phyloP scores from a whole-genome alignment of 2,113 vertebrate species.

The Oceanodroma tethys region DNA sequence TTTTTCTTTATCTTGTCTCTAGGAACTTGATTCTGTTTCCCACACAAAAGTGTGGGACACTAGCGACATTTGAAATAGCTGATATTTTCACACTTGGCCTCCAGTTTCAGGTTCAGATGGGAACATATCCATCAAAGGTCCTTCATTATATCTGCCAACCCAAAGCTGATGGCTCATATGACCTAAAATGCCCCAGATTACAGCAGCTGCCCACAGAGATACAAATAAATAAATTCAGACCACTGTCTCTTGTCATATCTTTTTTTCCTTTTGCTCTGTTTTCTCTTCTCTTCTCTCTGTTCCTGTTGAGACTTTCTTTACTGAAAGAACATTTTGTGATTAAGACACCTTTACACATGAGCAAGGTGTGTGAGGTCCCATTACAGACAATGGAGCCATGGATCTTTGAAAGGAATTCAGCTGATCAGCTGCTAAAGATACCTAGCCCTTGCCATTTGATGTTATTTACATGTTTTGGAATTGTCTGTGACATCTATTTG shows the following conservation, averaged over 20 bases:
- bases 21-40: neutral
- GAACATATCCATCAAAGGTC: neutral
- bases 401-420: neutral
- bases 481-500: neutral
- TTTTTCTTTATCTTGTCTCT: neutral
- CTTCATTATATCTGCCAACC: neutral
- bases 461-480: neutral
- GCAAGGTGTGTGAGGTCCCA: neutral
- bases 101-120: neutral
- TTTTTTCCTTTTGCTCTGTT: neutral
- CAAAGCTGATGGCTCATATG: neutral
- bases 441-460: neutral
- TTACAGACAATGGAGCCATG: neutral
- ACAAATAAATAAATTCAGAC: neutral
- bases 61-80: neutral
- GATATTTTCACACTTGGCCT: neutral
- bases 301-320: neutral
- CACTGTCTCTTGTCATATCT: neutral
- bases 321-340: neutral
- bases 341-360: neutral
- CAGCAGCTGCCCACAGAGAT: neutral
- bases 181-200: neutral
- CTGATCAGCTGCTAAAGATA: neutral
- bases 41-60: neutral
- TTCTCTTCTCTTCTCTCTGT: neutral